phyloP scores from a whole-genome alignment of 92 coral and sea anemone species.

The Palythoa grandiflora region DNA sequence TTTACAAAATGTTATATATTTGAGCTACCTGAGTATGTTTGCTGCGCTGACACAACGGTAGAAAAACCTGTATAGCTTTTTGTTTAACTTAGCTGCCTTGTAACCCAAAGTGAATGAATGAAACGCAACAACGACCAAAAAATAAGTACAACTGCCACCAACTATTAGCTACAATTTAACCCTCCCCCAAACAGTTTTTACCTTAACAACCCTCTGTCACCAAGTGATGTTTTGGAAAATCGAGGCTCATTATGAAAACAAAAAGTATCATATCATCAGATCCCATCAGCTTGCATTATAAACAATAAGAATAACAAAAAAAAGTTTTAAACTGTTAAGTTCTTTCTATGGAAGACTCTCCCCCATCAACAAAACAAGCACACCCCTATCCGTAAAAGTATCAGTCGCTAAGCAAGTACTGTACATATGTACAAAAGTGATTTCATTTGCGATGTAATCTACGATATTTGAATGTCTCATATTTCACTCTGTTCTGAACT shows the following conservation, averaged over 20 bases:
- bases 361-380: not conserved
- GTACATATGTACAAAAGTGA: not conserved
- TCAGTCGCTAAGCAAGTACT: too few relatives aligned
- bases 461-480: slow-evolving; percentile 26
- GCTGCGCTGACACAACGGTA: not conserved
- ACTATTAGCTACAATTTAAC: not conserved
- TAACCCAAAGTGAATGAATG: slow-evolving; percentile 13
- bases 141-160: not conserved
- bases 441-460: not conserved
- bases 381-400: too few relatives aligned
- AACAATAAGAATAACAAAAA: not conserved
- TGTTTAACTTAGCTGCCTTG: not conserved
- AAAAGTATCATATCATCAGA: not conserved
- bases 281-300: not conserved
- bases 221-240: slow-evolving; percentile 2
- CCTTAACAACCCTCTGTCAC: not conserved
- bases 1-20: not conserved
- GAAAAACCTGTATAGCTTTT: not conserved
- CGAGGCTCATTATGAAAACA: not conserved
- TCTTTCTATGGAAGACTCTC: not conserved
- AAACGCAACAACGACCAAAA: not conserved
- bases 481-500: slow-evolving; percentile 31
- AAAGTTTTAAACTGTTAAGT: not conserved
- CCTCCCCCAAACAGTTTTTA: not conserved
- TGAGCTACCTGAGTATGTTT: not conserved